Percentiles rank a stretch among this genome's conserved stretches.
Conservation (phyloP, 2,888 invertebrate genomes). For the Mechanitis messenoides region DNA sequence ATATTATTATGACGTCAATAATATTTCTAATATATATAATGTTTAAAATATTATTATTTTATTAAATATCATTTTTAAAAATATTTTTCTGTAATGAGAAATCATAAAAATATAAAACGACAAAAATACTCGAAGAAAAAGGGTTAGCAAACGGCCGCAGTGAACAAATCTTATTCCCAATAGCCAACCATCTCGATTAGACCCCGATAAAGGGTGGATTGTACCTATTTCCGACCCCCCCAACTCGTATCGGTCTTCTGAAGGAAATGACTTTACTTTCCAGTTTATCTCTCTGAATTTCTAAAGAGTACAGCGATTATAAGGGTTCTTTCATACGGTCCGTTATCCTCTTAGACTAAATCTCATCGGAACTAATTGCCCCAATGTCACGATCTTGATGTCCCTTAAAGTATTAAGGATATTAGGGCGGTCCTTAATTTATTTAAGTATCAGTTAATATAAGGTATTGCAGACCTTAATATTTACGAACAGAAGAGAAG, state of each 20-base stretch:
- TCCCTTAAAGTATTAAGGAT: constrained; percentile 22
- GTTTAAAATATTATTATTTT: no score
- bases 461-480: constrained; percentile 4
- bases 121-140: constrained; percentile 8
- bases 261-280: constrained; percentile 50
- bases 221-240: constrained; percentile 54
- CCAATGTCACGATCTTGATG: constrained; percentile 23
- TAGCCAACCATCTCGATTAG: constrained; percentile 49
- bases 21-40: no score
- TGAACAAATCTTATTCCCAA: constrained; percentile 40
- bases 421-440: constrained; percentile 22
- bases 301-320: constrained; percentile 35
- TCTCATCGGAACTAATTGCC: constrained; percentile 22
- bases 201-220: constrained; percentile 52
- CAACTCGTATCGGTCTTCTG: constrained; percentile 45
- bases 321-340: constrained; percentile 27
- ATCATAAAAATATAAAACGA: constrained; percentile 2
- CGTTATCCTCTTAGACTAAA: constrained; percentile 22
- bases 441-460: constrained; percentile 20
- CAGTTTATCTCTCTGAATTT: constrained; percentile 47
- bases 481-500: constrained; percentile 3
- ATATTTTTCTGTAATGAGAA: no score
- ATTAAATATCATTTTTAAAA: no score
- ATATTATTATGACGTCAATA: no score
- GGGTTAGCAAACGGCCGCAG: constrained; percentile 17